A percentile compares a stretch with the other conserved stretches of the same genome.
These are phyloP conservation scores for Lasioglossum albipes DNA, from an alignment of 1,140 invertebrate genomes.

Conservation along the genomic window DNA sequence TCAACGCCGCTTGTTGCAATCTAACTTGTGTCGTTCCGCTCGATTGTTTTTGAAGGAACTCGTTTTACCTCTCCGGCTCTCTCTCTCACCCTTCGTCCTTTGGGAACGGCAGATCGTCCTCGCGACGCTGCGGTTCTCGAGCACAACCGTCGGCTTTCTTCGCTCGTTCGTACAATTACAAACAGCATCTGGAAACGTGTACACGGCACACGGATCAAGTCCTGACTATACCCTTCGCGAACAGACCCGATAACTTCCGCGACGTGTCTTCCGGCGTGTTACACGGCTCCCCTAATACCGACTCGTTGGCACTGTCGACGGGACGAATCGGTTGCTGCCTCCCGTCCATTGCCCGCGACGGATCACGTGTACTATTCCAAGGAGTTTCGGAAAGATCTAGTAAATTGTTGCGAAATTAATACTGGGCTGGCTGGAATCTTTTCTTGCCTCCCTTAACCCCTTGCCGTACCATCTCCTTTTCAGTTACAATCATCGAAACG, in stretches of 20 bases:
- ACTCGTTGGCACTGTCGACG: not conserved
- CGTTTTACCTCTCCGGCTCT: too few species aligned
- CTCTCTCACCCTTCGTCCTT: too few species aligned
- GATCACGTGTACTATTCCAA: too few species aligned
- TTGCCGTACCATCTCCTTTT: too few species aligned
- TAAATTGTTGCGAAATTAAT: too few species aligned
- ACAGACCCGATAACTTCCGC: not conserved
- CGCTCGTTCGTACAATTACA: conserved; percentile 45
- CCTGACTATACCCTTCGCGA: too few species aligned
- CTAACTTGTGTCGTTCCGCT: conserved; percentile 55
- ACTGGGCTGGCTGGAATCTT: too few species aligned
- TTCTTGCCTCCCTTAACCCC: too few species aligned
- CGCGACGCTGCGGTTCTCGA: not conserved
- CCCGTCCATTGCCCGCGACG: not conserved
- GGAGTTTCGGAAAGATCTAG: too few species aligned
- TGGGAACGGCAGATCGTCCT: too few species aligned
- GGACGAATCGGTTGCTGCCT: too few species aligned
- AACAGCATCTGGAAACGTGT: conserved; percentile 42
- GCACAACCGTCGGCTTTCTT: conserved; percentile 3
- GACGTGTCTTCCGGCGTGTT: conserved; percentile 2
- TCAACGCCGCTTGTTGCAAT: conserved; percentile 58
- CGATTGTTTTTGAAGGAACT: conserved; percentile 48
- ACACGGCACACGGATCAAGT: not conserved
- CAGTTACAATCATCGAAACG: too few species aligned
- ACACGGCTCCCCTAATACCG: not conserved